Percentiles rank a stretch among this genome's conserved stretches.
Conservation (phyloP, 2,797 vertebrate species). For the Rallus crepitans region DNA sequence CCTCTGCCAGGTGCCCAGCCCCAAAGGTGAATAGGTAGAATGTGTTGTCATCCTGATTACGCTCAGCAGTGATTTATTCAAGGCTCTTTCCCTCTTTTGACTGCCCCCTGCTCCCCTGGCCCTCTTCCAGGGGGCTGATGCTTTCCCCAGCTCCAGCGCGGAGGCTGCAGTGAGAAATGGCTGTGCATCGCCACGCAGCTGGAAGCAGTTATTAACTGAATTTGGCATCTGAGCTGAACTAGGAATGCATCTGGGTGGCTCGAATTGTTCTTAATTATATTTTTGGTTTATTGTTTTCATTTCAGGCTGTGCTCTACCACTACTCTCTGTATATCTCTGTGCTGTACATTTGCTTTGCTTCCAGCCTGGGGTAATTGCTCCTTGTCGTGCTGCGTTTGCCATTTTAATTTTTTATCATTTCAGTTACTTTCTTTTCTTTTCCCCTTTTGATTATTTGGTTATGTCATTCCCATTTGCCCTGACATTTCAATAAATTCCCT, state of each 20-base stretch:
- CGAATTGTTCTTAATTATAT: conserved; percentile 60
- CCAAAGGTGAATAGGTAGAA: neutral
- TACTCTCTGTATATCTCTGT: neutral
- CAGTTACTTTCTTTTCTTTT: conserved; percentile 1
- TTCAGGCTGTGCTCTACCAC: neutral
- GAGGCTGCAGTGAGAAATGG: conserved; percentile 10
- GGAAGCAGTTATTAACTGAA: conserved; percentile 39
- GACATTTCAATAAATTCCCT: conserved; percentile 55
- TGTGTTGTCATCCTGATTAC: fast-evolving
- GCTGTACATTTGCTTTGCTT: neutral
- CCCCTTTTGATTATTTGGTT: conserved; percentile 35
- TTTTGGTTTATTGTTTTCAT: conserved; percentile 61
- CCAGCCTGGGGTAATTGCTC: conserved; percentile 19
- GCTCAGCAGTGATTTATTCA: neutral
- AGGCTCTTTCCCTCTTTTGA: neutral
- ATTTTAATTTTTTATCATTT: conserved; percentile 68
- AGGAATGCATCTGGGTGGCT: conserved; percentile 29
- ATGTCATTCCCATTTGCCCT: conserved; percentile 46
- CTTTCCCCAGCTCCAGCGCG: neutral
- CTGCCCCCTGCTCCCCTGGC: neutral
- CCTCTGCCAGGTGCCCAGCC: neutral
- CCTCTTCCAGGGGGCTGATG: neutral
- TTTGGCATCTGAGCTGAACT: neutral
- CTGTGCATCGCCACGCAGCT: conserved; percentile 19
- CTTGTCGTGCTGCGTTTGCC: conserved; percentile 46